These are phyloP conservation scores for Todiramphus chloris DNA, from an alignment of 2,113 vertebrate species.

Conservation along the genomic window DNA sequence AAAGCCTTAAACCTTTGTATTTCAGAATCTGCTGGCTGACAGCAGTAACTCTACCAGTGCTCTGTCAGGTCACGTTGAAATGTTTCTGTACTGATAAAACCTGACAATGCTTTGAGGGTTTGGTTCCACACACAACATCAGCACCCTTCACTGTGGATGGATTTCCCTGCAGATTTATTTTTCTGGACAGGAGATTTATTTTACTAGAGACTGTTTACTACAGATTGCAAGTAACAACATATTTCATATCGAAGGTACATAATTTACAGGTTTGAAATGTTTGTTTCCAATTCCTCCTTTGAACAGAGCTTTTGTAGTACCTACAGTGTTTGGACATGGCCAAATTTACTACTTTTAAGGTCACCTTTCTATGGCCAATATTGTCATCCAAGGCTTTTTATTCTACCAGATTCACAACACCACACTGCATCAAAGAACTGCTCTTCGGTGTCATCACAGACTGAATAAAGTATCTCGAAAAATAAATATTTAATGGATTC, in stretches of 20 bases:
- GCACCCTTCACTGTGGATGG: not conserved
- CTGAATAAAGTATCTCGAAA: not conserved
- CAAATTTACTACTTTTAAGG: not conserved
- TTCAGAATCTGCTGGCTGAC: not conserved
- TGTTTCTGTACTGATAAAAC: not conserved
- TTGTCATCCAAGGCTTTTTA: not conserved
- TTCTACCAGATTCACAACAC: not conserved
- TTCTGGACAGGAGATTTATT: not conserved
- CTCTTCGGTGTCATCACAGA: not conserved
- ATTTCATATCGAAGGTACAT: not conserved
- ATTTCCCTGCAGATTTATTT: not conserved
- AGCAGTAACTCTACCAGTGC: not conserved
- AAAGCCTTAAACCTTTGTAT: not conserved
- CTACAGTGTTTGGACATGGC: not conserved
- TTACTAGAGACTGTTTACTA: not conserved
- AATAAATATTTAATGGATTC: not conserved
- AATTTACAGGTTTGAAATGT: not conserved
- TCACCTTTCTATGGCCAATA: not conserved
- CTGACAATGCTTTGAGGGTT: not conserved
- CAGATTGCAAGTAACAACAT: fast-evolving
- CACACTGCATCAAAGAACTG: not conserved
- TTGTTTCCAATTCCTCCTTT: not conserved
- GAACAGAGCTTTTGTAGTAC: not conserved
- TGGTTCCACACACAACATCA: not conserved
- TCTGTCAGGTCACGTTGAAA: not conserved